These are phyloP conservation scores for Syrrhaptes paradoxus DNA, from an alignment of 2,113 vertebrate species.

Conservation along the genomic window DNA sequence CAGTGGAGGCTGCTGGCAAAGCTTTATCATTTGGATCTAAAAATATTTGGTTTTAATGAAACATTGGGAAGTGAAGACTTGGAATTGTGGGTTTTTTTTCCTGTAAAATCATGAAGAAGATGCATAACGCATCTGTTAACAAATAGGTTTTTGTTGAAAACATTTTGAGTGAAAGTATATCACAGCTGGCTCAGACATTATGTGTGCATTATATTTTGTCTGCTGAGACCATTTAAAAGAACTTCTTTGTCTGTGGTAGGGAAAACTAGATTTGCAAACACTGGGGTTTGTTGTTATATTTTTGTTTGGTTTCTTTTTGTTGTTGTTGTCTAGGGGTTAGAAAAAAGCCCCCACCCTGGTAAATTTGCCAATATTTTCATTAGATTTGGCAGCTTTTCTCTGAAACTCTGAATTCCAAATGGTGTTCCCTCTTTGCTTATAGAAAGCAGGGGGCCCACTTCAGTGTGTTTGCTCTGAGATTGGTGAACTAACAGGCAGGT, in stretches of 20 bases:
- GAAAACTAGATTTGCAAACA: background rate
- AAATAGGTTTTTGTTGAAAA: constrained; percentile 11
- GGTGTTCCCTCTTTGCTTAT: constrained; percentile 12
- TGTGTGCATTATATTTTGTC: constrained; percentile 26
- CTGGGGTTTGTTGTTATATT: background rate
- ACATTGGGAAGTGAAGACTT: constrained; percentile 17
- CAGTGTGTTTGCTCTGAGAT: constrained; percentile 26
- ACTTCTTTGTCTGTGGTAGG: background rate
- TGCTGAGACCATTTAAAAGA: background rate
- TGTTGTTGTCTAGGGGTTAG: background rate
- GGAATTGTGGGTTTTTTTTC: background rate
- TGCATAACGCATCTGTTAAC: constrained; percentile 48
- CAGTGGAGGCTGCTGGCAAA: constrained; percentile 47
- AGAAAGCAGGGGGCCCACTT: constrained; percentile 16
- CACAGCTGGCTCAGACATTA: constrained; percentile 19
- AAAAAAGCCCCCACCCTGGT: background rate
- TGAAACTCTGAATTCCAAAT: constrained; percentile 12
- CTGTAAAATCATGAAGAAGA: background rate
- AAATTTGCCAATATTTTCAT: constrained; percentile 44
- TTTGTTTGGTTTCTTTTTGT: background rate
- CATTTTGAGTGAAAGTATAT: constrained; percentile 35
- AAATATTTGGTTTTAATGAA: constrained; percentile 59
- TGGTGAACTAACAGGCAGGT: constrained; percentile 37
- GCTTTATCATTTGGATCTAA: constrained; percentile 38
- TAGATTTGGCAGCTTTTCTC: constrained; percentile 32